phyloP scores from a whole-genome alignment of 2,113 vertebrate genomes.

The Macheiramphus alcinus region DNA sequence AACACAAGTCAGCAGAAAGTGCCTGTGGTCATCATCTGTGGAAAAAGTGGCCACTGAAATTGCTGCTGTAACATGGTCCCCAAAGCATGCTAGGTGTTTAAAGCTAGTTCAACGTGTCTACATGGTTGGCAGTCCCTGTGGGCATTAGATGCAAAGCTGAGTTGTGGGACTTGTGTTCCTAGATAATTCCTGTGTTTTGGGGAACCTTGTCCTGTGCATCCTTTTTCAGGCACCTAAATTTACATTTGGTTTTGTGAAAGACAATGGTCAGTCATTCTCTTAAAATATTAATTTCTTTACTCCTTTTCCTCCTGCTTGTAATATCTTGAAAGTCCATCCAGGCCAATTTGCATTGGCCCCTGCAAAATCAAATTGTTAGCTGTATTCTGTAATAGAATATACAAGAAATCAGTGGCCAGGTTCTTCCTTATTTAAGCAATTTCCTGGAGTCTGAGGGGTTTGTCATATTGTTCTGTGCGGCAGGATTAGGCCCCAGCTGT shows the following conservation, averaged over 20 bases:
- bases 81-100: not conserved
- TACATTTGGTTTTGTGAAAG: not conserved
- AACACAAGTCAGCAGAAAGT: not conserved
- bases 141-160: not conserved
- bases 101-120: not conserved
- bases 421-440: not conserved
- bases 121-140: not conserved
- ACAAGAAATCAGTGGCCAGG: not conserved
- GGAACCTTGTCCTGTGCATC: not conserved
- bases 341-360: not conserved
- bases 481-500: not conserved
- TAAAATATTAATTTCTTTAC: not conserved
- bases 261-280: not conserved
- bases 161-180: not conserved
- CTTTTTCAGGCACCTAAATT: not conserved
- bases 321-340: not conserved
- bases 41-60: not conserved
- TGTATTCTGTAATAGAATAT: not conserved
- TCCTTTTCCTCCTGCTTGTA: not conserved
- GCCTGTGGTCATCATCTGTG: not conserved
- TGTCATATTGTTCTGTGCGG: not conserved
- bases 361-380: not conserved
- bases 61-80: not conserved
- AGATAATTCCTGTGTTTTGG: not conserved
- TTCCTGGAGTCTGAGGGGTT: not conserved